A percentile compares a stretch with the other conserved stretches of the same genome.
Evolutionary conservation across 2,113 vertebrate genomes (phyloP).

Genomic region (Chloropsis hardwickii): DNA sequence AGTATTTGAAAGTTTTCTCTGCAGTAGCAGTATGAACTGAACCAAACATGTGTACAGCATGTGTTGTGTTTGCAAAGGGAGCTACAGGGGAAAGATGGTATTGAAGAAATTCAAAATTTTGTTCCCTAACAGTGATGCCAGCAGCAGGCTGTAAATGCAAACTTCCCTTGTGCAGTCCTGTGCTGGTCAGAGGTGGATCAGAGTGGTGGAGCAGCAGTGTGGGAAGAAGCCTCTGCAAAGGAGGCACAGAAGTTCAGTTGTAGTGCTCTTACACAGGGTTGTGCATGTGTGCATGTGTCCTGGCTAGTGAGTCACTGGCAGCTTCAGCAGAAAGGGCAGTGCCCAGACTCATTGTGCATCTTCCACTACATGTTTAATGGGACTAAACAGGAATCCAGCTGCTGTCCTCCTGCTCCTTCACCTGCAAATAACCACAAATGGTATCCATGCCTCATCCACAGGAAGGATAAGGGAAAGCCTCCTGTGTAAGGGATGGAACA

Average conservation of each 20-base stretch:
- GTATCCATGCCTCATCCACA: not conserved
- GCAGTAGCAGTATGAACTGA: not conserved
- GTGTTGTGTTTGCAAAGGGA: not conserved
- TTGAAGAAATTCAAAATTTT: not conserved
- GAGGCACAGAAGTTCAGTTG: not conserved
- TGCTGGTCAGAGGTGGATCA: not conserved
- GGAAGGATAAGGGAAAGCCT: not conserved
- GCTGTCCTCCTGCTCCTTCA: not conserved
- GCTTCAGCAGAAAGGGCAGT: not conserved
- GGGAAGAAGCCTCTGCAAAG: not conserved
- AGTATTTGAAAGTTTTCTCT: not conserved
- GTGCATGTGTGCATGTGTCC: rapidly evolving
- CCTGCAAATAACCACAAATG: rapidly evolving
- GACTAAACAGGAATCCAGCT: not conserved
- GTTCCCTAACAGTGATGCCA: not conserved
- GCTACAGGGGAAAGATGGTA: not conserved
- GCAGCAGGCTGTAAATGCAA: not conserved
- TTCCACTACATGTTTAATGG: rapidly evolving
- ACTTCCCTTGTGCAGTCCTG: not conserved
- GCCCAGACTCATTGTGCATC: not conserved
- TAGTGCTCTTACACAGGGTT: rapidly evolving
- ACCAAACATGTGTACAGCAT: not conserved
- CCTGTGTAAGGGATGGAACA: not conserved
- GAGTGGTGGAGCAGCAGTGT: not conserved
- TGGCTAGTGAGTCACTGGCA: not conserved